A percentile compares a stretch with the other conserved stretches of the same genome.
Conservation (phyloP, 2,888 invertebrate genomes). For the Cephonodes hylas region DNA sequence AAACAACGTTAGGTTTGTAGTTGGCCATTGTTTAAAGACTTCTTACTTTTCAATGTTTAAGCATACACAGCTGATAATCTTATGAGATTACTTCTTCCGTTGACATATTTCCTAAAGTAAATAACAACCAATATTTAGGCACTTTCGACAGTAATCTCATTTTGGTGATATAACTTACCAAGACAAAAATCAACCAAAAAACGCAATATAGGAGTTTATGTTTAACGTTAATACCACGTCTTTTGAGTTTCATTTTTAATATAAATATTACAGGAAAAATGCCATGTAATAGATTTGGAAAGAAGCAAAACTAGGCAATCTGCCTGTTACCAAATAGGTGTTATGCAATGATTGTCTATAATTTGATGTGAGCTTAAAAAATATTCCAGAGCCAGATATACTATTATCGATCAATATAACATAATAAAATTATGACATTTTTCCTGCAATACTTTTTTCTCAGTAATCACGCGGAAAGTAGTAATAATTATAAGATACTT, state of each 20-base stretch:
- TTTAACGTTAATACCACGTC: background rate
- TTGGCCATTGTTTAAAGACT: background rate
- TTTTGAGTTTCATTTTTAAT: background rate
- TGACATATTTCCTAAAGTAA: background rate
- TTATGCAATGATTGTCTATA: too few species aligned
- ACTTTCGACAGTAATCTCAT: background rate
- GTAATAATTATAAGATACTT: background rate
- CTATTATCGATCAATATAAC: background rate
- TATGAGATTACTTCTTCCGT: background rate
- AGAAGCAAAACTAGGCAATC: background rate
- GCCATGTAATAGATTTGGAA: background rate
- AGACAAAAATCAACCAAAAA: background rate
- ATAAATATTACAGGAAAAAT: conserved; percentile 1
- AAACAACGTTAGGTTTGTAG: background rate
- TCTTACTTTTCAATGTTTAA: background rate
- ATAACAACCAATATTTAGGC: background rate
- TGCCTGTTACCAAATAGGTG: background rate
- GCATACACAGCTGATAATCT: background rate
- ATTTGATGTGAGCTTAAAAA: background rate
- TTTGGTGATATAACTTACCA: too few species aligned
- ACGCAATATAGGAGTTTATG: background rate
- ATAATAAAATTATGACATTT: background rate
- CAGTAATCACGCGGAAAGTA: background rate
- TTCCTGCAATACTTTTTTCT: background rate
- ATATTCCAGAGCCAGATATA: conserved; percentile 4